phyloP scores from a whole-genome alignment of 2,888 invertebrate genomes.

The Campopleginae sp. region DNA sequence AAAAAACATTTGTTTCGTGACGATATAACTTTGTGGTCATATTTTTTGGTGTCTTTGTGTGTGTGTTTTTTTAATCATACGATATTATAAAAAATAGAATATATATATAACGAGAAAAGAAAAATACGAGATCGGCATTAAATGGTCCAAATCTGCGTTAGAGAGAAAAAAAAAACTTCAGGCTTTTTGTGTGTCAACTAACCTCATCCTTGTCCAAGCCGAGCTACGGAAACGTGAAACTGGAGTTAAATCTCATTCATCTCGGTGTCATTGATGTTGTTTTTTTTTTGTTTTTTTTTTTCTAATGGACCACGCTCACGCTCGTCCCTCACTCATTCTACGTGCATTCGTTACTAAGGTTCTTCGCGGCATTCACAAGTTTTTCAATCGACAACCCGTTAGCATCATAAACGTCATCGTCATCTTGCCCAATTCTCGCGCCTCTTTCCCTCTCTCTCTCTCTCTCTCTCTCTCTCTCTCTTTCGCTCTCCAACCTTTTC shows the following conservation, averaged over 20 bases:
- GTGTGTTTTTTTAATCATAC: conserved; percentile 44
- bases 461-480: conserved; percentile 1
- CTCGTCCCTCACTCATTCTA: conserved; percentile 60
- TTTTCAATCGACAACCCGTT: conserved; percentile 25
- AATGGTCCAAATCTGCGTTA: conserved; percentile 82
- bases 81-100: conserved; percentile 53
- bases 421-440: conserved; percentile 30
- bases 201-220: conserved; percentile 97
- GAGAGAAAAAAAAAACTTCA: conserved; percentile 82
- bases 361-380: conserved; percentile 40
- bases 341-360: conserved; percentile 51
- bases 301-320: conserved; percentile 62
- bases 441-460: conserved; percentile 36
- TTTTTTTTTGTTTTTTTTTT: conserved; percentile 54
- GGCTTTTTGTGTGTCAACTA: conserved; percentile 81
- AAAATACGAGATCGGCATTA: conserved; percentile 64
- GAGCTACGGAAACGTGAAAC: conserved; percentile 90
- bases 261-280: conserved; percentile 53
- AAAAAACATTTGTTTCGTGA: conserved; percentile 56
- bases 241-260: conserved; percentile 81
- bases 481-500: conserved; percentile 1
- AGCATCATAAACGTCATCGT: conserved; percentile 14
- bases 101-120: conserved; percentile 56
- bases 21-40: conserved; percentile 33
- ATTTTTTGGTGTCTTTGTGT: conserved; percentile 48